Evolutionary conservation across 2,113 vertebrate species (phyloP), one percentile per base, ranked within the genome.

Genomic region (Phrynosoma blainvillii): DNA sequence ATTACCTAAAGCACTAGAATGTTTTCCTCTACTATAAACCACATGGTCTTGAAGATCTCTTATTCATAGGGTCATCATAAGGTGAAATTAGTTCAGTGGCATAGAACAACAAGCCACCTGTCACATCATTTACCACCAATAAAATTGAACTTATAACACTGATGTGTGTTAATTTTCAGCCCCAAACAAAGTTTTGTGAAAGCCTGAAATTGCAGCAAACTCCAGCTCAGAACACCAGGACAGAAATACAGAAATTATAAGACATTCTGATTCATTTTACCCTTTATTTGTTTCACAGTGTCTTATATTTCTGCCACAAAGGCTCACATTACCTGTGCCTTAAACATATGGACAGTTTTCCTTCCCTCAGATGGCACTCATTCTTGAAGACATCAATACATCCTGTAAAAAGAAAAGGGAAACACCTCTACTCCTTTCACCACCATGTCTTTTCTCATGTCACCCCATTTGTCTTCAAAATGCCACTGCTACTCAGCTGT

Each of bases 201-300:
- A 9, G 14, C 56, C 14, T 59, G 56, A 59, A 59, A 59, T 47
- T 47, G 47, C 47, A 59, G 11, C 56, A 16, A 59, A 16, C 56
- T 59, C 47, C 47, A 47, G 47, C 47, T 47, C 47, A 47, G 27
- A 52, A 8, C 2, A 0, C 40, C 27, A 74, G 52, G 56, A 84
- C n/a, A 73, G 20, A 56, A 32, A 84, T 75, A 20, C 14, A 84
- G n/a, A 62, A 56, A 40, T 68, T 32, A 36, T 4, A 40, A 84
- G 77, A 36, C 4, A 73, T 79, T 32, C 54, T 68, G 18, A 27
- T 2, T 32, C 40, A 59, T 32, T 10, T 30, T 81, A 8, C 71
- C 25, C 78, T 52, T 75, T 76, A 73, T 20, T 52, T 76, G 90
- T 79, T 40, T 4, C 0, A 0, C 36, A 74, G 62, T 54, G 23